Evolutionary conservation across 2,888 invertebrate genomes (phyloP), one percentile per base, ranked within the genome.

Genomic region (Aphodius granarius): DNA sequence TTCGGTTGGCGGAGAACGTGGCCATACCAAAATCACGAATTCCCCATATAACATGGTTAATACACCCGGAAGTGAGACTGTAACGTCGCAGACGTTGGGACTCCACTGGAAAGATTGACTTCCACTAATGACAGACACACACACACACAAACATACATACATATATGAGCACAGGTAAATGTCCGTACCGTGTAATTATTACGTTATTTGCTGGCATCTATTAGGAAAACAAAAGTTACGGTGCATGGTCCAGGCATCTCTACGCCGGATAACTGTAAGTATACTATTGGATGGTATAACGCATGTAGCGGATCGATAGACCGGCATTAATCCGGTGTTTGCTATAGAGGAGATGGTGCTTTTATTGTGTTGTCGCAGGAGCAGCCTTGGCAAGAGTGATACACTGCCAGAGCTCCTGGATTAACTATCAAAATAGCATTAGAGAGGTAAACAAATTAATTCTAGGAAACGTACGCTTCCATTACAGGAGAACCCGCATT

Each of bases 11-110:
- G 16, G 66, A 73, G 76, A 79, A 76, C 80, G 80, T 80, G 80
- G 79, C 78, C 77, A 77, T 43, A 78, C 80, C 80, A 73, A 80
- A 80, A 80, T 80, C 80, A 80, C 80, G 80, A 80, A 77, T 76
- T 79, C 66, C 19, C 78, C 76, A 78, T 79, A 78, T 76, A 75
- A 72, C 73, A 73, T 20, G 72, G 75, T 75, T 76, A 78, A 79
- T 78, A 79, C 75, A 79, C 75, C 77, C 79, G 80, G 78, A 78
- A 80, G 79, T 76, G 77, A 79, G 76, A 79, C 73, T 4, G 15
- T 15, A 65, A 43, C 43, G 43, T 43, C 43, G 43, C 43, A 43
- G 43, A 43, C 43, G 43, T 43, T 43, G 43, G 43, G 6, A 43
- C 13, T 43, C 43, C 43, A 43, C 43, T 43, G 43, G 43, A 43